Base-by-base conservation (phyloP, 2,888 invertebrate species). In the Hypercompe scribonia region DNA sequence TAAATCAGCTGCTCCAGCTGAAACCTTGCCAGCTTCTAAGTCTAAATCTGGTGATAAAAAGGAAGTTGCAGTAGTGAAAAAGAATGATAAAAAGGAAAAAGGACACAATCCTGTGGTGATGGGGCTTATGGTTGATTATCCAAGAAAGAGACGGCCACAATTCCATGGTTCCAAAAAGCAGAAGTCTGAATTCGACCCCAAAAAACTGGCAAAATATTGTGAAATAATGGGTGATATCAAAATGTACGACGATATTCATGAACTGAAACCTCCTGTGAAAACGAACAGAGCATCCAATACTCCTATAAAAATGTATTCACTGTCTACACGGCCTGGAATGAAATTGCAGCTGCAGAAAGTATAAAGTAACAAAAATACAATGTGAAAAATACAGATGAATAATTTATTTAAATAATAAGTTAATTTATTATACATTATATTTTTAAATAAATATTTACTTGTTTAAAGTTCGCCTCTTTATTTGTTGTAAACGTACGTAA, bases 221-320 rank as follows among this genome's bases (percentile, higher is more conserved):
- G 94, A 95, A 84, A 93, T 95, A 64, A 93, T 95, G 90, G 85
- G 89, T 58, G 89, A 88, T 39, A 81, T 93, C 21, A 82, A 90
- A 79, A 89, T 90, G 80, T 93, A 90, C 72, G 92, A 92, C 0
- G 92, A 93, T 78, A 81, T 92, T 42, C 86, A 86, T 21, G 90
- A 91, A 54, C 28, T 65, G 31, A 89, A 89, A 70, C 86, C 88
- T 8, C 89, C 90, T 4, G 75, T 79, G 2, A 94, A 89, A 76
- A 85, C 92, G 0, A 94, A 92, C 74, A 89, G 95, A 78, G 95
- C 95, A 36, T 93, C 91, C 7, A 94, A 94, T 78, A 94, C 94
- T 31, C 69, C 69, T 13, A 8, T 39, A 3, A 69, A 69, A 69
- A 69, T 69, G 28, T 85, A 89, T 3, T 83, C 81, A 39, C 90